Evolutionary conservation across 2,113 vertebrate species (phyloP), one percentile per base, ranked within the genome.

Genomic region (Orthochromis malagaraziensis): DNA sequence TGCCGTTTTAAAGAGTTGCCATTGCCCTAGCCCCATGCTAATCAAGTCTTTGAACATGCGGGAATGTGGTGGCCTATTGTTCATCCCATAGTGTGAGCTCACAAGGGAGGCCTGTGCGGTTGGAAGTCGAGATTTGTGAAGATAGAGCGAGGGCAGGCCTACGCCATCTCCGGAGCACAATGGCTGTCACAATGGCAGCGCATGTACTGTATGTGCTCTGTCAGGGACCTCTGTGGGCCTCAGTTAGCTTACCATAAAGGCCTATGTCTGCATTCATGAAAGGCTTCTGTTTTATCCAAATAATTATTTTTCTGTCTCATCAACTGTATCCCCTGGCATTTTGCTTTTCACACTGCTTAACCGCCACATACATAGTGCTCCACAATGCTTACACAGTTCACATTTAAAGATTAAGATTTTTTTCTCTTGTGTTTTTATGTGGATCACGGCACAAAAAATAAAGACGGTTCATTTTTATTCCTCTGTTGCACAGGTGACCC

Each of bases 91-190:
- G 94, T 91, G 94, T 95, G 95, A 95, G 94, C 95, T 96, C 95
- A 96, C 96, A 96, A 96, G 94, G 93, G 92, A 95, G 92, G 93
- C 94, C 95, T 96, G 95, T 96, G 95, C 89, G 17, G 54, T 81
- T 92, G 93, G 94, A 95, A 95, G 95, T 94, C 75, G 90, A 94
- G 93, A 94, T 94, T 95, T 91, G 94, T 91, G 88, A 93, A 93
- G 95, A 96, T 94, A 91, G 94, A 95, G 96, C 96, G 91, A 92
- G 96, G 93, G 95, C 89, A 95, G 95, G 96, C 96, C 96, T 96
- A 96, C 95, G 96, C 96, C 95, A 94, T 97, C 96, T 87, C 96
- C 96, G 40, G 82, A 94, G 93, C 89, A 96, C 96, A 96, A 96
- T 95, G 92, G 90, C 88, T 42, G 90, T 94, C 96, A 95, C 94